Base-by-base conservation (phyloP, 2,797 vertebrate species). In the Typhlichthys eigenmanni region DNA sequence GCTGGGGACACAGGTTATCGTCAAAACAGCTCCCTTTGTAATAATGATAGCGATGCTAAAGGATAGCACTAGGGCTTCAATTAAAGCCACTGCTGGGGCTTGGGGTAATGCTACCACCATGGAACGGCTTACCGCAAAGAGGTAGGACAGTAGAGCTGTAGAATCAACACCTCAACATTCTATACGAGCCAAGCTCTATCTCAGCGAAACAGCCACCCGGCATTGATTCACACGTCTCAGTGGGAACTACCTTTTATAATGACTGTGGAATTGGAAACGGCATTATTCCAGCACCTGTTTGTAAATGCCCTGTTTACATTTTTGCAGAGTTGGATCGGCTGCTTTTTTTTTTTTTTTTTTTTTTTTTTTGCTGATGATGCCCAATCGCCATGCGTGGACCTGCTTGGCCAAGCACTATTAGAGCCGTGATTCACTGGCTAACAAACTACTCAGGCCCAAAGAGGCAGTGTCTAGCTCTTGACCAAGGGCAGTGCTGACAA, bases 381-480 rank as follows among this genome's bases (percentile, higher is more conserved):
- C 72, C 58, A 13, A 72, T 75, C 49, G n/a, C 57, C 62, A n/a
- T 50, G 34, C 58, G 1, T 56, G 78, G 64, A 88, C 75, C 76
- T 85, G 87, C 87, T 88, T 84, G 74, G 84, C 78, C 85, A 84
- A 89, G 88, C 87, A 84, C 71, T 89, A 87, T 83, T 78, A 58
- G 77, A 84, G 75, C 77, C 47, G 80, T 73, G 75, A 88, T 85
- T 86, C 76, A 86, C 77, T 75, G 74, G 67, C 74, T 88, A 86
- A 87, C 76, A 71, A 68, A 85, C 68, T 7, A 13, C 51, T 58
- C 77, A 62, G 60, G 70, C 67, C 75, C 47, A 62, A 50, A 65
- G 66, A 80, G 83, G 81, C 85, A 83, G 83, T 73, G 16, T 69
- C 76, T 76, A 73, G 19, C 74, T 60, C 68, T 43, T 60, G 67